Percentiles rank a stretch among this genome's conserved stretches.
phyloP scores from a whole-genome alignment of 2,888 invertebrate species.

The Parthenolecanium corni region DNA sequence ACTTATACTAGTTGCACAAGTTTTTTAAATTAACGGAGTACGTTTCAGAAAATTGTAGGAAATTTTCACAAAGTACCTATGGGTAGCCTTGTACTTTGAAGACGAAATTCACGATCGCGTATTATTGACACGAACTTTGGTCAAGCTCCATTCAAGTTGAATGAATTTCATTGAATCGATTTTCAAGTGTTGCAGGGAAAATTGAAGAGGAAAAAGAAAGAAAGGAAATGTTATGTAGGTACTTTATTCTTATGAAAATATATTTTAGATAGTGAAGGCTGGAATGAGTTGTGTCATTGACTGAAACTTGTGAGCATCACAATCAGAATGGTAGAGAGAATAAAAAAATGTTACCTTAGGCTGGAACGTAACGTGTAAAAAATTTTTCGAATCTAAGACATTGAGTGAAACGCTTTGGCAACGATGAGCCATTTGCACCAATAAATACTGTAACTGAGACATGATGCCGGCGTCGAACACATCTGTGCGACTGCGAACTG shows the following conservation, averaged over 20 bases:
- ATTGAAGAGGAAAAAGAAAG: neutral
- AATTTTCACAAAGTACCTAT: no score
- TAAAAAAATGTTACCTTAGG: slow-evolving; percentile 8
- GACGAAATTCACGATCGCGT: neutral
- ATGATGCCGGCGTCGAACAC: slow-evolving; percentile 21
- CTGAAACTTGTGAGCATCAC: neutral
- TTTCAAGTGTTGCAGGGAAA: neutral
- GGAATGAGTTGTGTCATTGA: neutral
- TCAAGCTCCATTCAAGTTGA: no score
- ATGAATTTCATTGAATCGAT: no score
- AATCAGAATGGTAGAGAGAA: neutral
- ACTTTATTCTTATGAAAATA: neutral
- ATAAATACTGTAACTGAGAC: slow-evolving; percentile 20
- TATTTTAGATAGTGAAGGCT: neutral
- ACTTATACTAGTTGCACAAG: no score
- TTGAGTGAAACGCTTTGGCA: slow-evolving; percentile 14
- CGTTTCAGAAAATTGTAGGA: no score
- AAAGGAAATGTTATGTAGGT: neutral
- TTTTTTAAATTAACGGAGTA: no score
- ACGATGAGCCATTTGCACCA: slow-evolving; percentile 16
- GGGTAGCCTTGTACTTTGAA: no score
- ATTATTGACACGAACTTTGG: neutral
- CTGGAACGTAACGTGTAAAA: slow-evolving; percentile 20
- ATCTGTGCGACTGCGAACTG: slow-evolving; percentile 15
- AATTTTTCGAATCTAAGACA: slow-evolving; percentile 7